Evolutionary conservation across 2,113 vertebrate genomes (phyloP), one percentile per base, ranked within the genome.

Genomic region (Ophthalmolycus amberensis): DNA sequence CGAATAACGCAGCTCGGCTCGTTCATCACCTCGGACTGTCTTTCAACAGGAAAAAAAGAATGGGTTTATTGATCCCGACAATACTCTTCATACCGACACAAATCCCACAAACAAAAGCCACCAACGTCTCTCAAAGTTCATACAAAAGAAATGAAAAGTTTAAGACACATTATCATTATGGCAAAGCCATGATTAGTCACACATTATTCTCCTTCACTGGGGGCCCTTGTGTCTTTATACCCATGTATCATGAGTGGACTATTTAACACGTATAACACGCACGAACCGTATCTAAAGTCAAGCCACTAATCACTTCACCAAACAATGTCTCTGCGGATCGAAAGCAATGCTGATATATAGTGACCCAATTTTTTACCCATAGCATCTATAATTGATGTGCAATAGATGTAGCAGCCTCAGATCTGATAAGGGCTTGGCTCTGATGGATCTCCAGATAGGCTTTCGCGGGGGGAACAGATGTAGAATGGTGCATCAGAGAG

Each of bases 341-440:
- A 69, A 68, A 64, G 79, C 34, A 20, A 46, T 80, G 84, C 88
- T 85, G 89, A 88, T 89, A 76, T 89, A 76, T 75, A 88, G 85
- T 77, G 89, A 90, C 90, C 91, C 77, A 74, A 77, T 89, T 91
- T 79, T 86, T 87, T 67, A 79, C 80, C 85, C 80, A 67, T 75
- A 69, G 69, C 90, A 91, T 93, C 81, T 80, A 90, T 94, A 91
- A 93, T 93, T 91, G 90, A 93, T 89, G 92, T 22, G 66, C 77
- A 74, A 85, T 87, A 82, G 83, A 89, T 87, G 87, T 80, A 64
- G 73, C 78, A 50, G 80, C 76, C 80, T 81, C 77, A 75, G 79
- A 91, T 92, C 88, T 85, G 93, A 92, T 92, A 88, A 88, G 85
- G 80, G 72, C 72, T 75, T 48, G 88, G 90, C 92, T 84, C 89